Base-by-base conservation (phyloP, 2,113 vertebrate species). In the Lepisosteus oculatus region DNA sequence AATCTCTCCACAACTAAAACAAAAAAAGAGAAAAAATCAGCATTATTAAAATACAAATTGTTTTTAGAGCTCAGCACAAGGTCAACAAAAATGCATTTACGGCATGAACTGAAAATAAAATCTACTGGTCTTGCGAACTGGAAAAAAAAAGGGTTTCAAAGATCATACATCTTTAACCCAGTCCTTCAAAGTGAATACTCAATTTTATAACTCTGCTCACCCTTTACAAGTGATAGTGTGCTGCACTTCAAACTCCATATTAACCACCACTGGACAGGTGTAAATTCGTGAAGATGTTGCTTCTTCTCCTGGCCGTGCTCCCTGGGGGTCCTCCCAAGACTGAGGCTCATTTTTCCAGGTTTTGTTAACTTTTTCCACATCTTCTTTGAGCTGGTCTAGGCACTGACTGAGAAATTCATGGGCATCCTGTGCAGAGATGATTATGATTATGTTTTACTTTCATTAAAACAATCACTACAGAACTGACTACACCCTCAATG, bases 381-480 rank as follows among this genome's bases (percentile, higher is more conserved):
- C 97, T 8, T 99, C 97, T 79, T 99, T 99, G 68, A 99, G 85
- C 82, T 99, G 97, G 84, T 99, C 97, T 88, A 99, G 87, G 86
- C 97, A 99, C 85, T 99, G 97, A 82, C 97, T 97, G 85, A 99
- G 83, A 83, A 99, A 99, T 85, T 99, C 97, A 64, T 99, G 97
- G 59, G 97, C 97, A 80, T 99, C 97, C 97, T 99, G 74, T 1
- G 45, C 2, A 2, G 47, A 51, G 2, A 29, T 29, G 29, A 29
- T 29, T 29, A 29, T 29, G 29, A 1, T 29, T 29, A 29, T 1
- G 29, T 29, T 1, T 29, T 2, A 29, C 29, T 29, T 29, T 29
- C 29, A 29, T 29, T 29, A 29, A 2, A 29, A 29, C 29, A 29
- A 29, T 29, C 29, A 29, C 29, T 29, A 29, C 29, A 29, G 29